phyloP scores from a whole-genome alignment of 2,888 invertebrate genomes.

The Eucera pruinosa region DNA sequence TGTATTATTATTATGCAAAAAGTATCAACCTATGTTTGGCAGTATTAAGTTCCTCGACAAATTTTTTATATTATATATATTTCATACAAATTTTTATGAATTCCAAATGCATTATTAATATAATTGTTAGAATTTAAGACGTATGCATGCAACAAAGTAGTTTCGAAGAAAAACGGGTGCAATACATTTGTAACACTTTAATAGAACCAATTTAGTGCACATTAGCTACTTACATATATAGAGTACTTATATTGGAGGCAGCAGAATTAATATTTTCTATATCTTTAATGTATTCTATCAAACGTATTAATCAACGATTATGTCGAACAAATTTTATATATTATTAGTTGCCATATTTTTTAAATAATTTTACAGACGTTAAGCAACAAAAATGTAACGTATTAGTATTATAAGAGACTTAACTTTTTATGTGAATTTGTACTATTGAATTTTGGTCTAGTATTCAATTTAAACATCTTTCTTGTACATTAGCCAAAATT shows the following conservation, averaged over 20 bases:
- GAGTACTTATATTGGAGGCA: conserved; percentile 55
- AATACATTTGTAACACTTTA: conserved; percentile 51
- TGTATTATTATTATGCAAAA: conserved; percentile 7
- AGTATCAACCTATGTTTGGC: conserved; percentile 8
- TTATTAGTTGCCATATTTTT: conserved; percentile 40
- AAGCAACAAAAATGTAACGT: conserved; percentile 17
- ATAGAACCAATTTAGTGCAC: conserved; percentile 47
- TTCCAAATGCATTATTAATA: conserved; percentile 28
- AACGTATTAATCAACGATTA: conserved; percentile 27
- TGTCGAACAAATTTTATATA: conserved; percentile 41
- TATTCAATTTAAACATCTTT: conserved; percentile 32
- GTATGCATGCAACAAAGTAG: conserved; percentile 50
- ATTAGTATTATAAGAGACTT: conserved; percentile 28
- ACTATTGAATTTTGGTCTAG: conserved; percentile 35
- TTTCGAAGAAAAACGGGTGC: conserved; percentile 38
- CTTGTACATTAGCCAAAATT: conserved; percentile 43
- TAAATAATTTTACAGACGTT: conserved; percentile 36
- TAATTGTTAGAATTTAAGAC: conserved; percentile 38
- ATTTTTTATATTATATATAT: conserved; percentile 23
- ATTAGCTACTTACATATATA: conserved; percentile 56
- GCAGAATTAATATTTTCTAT: conserved; percentile 50
- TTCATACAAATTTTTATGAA: conserved; percentile 36
- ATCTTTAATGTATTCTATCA: conserved; percentile 31
- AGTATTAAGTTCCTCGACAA: conserved; percentile 40
- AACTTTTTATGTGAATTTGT: conserved; percentile 31